phyloP scores from a whole-genome alignment of 2,888 invertebrate genomes.

The Noctua pronuba region DNA sequence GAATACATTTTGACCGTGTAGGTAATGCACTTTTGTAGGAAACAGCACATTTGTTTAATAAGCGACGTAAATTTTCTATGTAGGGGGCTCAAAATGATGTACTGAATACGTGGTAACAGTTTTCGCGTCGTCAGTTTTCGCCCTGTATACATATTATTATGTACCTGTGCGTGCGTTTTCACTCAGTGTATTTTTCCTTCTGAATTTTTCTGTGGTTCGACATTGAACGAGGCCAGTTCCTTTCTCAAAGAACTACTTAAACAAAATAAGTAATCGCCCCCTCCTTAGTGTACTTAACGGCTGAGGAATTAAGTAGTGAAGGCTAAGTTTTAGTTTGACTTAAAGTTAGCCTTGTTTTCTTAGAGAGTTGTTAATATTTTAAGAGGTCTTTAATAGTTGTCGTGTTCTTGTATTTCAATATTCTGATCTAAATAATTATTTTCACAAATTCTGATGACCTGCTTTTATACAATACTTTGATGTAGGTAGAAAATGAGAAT shows the following conservation, averaged over 20 bases:
- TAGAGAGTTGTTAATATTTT: not conserved
- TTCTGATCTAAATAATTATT: not conserved
- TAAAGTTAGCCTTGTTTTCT: constrained; percentile 19
- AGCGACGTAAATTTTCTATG: too few relatives aligned
- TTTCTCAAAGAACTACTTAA: constrained; percentile 44
- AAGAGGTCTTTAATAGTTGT: not conserved
- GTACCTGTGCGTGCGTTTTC: not conserved
- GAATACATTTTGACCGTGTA: too few relatives aligned
- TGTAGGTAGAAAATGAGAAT: not conserved
- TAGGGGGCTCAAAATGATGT: too few relatives aligned
- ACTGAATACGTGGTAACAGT: too few relatives aligned
- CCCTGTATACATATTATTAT: too few relatives aligned
- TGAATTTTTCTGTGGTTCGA: not conserved
- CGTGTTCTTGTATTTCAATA: not conserved
- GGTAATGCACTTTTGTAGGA: too few relatives aligned
- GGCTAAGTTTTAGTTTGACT: constrained; percentile 45
- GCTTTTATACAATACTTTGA: not conserved
- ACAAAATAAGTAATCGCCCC: constrained; percentile 52
- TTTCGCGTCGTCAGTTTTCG: too few relatives aligned
- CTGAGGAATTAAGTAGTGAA: constrained; percentile 32
- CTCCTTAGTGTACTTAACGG: constrained; percentile 47
- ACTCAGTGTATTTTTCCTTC: not conserved
- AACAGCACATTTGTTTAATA: too few relatives aligned
- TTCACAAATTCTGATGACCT: not conserved
- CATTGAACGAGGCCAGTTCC: constrained; percentile 10